A percentile compares a stretch with the other conserved stretches of the same genome.
Conservation (phyloP, 2,797 vertebrate genomes). For the Xyrichtys novacula region DNA sequence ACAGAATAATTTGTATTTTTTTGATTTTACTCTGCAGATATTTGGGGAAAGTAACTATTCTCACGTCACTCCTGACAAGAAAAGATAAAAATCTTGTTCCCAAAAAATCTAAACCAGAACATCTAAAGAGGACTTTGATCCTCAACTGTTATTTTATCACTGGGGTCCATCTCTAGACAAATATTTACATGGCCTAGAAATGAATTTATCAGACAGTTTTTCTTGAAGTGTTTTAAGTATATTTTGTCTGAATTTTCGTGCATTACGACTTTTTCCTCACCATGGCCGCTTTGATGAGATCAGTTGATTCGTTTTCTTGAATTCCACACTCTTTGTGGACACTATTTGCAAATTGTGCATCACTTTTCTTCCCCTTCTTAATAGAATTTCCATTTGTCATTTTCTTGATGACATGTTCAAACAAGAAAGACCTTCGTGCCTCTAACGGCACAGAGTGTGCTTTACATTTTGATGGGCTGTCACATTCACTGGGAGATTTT, state of each 20-base stretch:
- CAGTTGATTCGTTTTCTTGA: not conserved
- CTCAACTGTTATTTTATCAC: too few species aligned
- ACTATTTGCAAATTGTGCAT: not conserved
- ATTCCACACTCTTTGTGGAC: not conserved
- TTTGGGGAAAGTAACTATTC: too few species aligned
- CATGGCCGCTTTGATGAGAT: not conserved
- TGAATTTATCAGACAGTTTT: not conserved
- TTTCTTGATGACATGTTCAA: slow-evolving; percentile 12
- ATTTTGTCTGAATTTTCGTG: not conserved
- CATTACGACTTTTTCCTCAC: not conserved
- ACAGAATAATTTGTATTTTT: too few species aligned
- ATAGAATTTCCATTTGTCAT: not conserved
- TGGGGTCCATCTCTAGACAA: too few species aligned
- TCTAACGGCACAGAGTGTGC: slow-evolving; percentile 2
- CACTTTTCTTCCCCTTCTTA: not conserved
- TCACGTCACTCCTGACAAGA: too few species aligned
- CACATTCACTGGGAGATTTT: not conserved
- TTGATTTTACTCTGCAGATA: too few species aligned
- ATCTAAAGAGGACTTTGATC: too few species aligned
- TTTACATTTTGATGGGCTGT: slow-evolving; percentile 43
- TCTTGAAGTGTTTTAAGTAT: not conserved
- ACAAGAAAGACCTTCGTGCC: slow-evolving; percentile 37
- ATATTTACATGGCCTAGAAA: too few species aligned
- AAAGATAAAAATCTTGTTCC: too few species aligned
- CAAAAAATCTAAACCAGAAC: too few species aligned